Evolutionary conservation across 2,797 vertebrate species (phyloP).

Genomic region (Microctenopoma lineatum): DNA sequence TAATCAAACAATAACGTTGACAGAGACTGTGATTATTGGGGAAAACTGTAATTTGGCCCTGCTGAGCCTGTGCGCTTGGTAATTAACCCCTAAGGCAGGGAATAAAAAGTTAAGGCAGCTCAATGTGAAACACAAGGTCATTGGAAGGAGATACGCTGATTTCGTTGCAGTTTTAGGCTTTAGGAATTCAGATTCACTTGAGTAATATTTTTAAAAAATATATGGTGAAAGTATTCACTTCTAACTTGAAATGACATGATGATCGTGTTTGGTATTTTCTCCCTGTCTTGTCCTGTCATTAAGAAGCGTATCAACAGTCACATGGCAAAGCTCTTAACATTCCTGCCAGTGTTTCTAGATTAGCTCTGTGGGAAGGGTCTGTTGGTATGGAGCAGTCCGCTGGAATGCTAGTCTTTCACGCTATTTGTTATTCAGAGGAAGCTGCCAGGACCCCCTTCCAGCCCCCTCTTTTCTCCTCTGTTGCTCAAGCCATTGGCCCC

Average conservation of each 20-base stretch:
- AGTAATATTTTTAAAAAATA: conserved; percentile 7
- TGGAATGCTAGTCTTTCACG: conserved; percentile 79
- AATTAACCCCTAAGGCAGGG: conserved; percentile 68
- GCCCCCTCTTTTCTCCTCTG: conserved; percentile 29
- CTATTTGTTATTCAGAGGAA: conserved; percentile 68
- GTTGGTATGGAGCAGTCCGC: conserved; percentile 71
- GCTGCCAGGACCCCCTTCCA: conserved; percentile 10
- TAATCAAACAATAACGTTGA: conserved; percentile 5
- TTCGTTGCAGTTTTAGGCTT: conserved; percentile 10
- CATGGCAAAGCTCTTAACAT: conserved; percentile 60
- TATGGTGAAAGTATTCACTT: not conserved
- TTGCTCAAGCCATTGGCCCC: conserved; percentile 43
- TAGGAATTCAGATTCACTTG: conserved; percentile 1
- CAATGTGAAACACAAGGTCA: conserved; percentile 47
- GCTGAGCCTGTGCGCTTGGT: conserved; percentile 39
- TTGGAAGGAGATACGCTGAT: conserved; percentile 24
- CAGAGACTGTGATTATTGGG: conserved; percentile 16
- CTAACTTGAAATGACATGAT: conserved; percentile 3
- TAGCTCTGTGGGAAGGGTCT: conserved; percentile 48
- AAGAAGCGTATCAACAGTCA: conserved; percentile 34
- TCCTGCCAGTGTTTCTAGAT: conserved; percentile 62
- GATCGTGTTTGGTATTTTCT: not conserved
- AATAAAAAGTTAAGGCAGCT: conserved; percentile 46
- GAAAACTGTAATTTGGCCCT: conserved; percentile 37
- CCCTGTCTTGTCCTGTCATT: conserved; percentile 4